phyloP scores from a whole-genome alignment of 53 echinoderm and acorn worm species.

The Paelopatides confundens region DNA sequence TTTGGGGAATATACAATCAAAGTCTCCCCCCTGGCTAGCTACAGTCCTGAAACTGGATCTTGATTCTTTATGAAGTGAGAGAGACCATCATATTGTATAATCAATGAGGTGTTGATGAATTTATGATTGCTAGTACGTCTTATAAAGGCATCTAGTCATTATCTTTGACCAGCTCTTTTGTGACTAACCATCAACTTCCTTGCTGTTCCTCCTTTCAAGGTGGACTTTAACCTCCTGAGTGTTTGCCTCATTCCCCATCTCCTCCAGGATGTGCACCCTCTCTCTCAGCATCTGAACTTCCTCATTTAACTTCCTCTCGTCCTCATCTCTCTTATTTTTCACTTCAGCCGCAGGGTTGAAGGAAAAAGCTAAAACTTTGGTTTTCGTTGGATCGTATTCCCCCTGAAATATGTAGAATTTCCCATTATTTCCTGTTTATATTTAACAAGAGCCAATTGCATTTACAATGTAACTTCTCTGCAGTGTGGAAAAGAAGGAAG shows the following conservation, averaged over 20 bases:
- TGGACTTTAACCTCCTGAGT: constrained; percentile 64
- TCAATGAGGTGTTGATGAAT: no score
- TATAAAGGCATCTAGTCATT: no score
- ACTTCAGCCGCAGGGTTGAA: constrained; percentile 81
- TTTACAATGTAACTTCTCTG: no score
- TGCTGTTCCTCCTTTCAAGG: constrained; percentile 49
- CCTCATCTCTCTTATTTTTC: constrained; percentile 68
- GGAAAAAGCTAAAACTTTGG: constrained; percentile 79
- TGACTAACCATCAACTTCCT: constrained; percentile 68
- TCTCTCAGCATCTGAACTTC: constrained; percentile 82
- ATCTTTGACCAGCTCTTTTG: not conserved
- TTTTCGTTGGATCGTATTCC: constrained; percentile 90
- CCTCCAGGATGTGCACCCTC: constrained; percentile 80
- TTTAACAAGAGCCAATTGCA: no score
- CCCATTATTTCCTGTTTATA: no score
- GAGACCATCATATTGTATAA: no score
- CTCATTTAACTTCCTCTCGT: constrained; percentile 59
- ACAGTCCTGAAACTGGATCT: no score
- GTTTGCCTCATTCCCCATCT: constrained; percentile 59
- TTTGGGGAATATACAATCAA: no score
- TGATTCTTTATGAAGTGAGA: no score
- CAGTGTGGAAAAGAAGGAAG: no score
- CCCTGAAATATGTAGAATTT: constrained; percentile 75
- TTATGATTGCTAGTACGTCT: no score
- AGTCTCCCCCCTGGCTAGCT: no score